A percentile compares a stretch with the other conserved stretches of the same genome.
phyloP scores from a whole-genome alignment of 2,797 vertebrate genomes.

The Aselliscus stoliczkanus region DNA sequence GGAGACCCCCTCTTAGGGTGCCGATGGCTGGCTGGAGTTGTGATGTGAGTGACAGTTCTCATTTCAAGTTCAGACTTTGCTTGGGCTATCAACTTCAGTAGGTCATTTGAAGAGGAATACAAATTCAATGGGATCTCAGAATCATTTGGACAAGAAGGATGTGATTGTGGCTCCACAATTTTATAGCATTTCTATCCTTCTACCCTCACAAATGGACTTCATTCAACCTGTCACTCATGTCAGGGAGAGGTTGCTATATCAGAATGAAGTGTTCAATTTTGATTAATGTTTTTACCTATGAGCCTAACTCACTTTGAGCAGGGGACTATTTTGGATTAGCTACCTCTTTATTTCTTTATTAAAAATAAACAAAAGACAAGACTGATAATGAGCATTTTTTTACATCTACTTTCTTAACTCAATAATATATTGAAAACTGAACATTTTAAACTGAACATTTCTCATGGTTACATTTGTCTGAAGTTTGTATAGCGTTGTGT shows the following conservation, averaged over 20 bases:
- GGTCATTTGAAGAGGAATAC: neutral
- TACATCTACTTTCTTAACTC: neutral
- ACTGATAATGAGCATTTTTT: neutral
- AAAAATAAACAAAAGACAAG: neutral
- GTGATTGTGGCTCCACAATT: neutral
- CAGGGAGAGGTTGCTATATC: neutral
- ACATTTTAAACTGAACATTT: neutral
- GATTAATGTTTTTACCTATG: neutral
- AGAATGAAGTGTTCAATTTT: neutral
- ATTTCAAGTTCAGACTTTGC: neutral
- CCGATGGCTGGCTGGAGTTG: rapidly evolving
- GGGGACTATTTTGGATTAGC: neutral
- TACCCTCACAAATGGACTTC: neutral
- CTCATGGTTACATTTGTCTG: neutral
- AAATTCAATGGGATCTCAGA: neutral
- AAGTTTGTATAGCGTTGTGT: neutral
- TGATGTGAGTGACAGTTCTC: neutral
- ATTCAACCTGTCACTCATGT: neutral
- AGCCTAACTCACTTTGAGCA: neutral
- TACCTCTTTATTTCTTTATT: neutral
- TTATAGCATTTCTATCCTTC: neutral
- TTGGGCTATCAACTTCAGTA: neutral
- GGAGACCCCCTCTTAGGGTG: neutral
- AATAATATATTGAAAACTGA: neutral
- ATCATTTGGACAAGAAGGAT: neutral